Evolutionary conservation across 2,888 invertebrate species (phyloP), one percentile per base, ranked within the genome.

Genomic region (Drosophila nr. perissopoda): DNA sequence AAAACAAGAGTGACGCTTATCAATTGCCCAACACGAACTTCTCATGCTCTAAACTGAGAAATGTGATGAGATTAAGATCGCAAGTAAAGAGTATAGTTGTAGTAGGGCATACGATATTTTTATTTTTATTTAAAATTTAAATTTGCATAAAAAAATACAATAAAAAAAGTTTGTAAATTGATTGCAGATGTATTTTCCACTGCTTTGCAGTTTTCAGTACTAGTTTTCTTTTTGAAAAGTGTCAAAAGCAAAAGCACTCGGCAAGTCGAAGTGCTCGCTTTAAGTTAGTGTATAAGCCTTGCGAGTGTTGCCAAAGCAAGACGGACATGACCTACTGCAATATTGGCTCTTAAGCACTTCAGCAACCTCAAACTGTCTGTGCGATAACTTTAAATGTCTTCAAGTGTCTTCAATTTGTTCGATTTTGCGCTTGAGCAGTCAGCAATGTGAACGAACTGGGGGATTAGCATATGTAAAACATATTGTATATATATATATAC

Each of bases 321-420:
- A 25, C 48, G 57, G 29, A 81, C 72, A 81, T 81, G 81, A 79
- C 79, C 77, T 79, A 81, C 81, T 70, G 61, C 66, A 68, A 71
- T 81, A 64, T 75, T 67, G 71, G 73, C 70, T 61, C 40, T 57
- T 27, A 68, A 51, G 68, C 42, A 74, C 83, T 71, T 68, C 66
- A 38, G 68, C 74, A 79, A 85, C 69, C 74, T 67, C 60, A 80
- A 61, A 57, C 77, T 72, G 85, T 74, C 80, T 73, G 59, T 64
- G 51, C 38, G 11, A 56, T 56, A 51, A 61, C 60, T 66, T 57
- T 36, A 64, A 70, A 70, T 61, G 58, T 73, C 54, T 69, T 40
- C 57, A 46, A 51, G 52, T 57, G 59, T 8, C 25, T 51, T 46
- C 57, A 58, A 58, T 57, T 46, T 53, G 56, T 51, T 29, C 27